These are phyloP conservation scores for Crotalus tigris DNA, from an alignment of 2,113 vertebrate species.

Conservation along the genomic window DNA sequence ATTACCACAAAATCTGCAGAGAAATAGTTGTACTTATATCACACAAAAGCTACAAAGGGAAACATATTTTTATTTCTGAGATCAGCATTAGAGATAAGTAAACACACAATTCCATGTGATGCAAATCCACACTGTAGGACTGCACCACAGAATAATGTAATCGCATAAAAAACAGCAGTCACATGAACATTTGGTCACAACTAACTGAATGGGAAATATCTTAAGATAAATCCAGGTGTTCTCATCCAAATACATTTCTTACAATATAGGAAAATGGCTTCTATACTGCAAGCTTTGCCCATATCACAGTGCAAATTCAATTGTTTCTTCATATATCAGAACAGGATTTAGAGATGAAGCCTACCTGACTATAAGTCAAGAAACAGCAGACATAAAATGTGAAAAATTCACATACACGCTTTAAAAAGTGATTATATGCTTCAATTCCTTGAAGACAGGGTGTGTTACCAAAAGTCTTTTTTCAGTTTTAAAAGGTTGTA, in stretches of 20 bases:
- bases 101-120: not conserved
- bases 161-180: not conserved
- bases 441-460: not conserved
- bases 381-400: not conserved
- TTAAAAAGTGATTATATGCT: not conserved
- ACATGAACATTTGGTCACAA: not conserved
- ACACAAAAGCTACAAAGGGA: not conserved
- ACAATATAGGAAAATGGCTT: not conserved
- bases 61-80: not conserved
- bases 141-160: not conserved
- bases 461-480: not conserved
- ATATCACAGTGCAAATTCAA: not conserved
- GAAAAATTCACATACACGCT: not conserved
- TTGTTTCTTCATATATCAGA: not conserved
- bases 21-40: not conserved
- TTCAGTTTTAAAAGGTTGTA: not conserved
- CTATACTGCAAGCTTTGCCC: not conserved
- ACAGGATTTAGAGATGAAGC: not conserved
- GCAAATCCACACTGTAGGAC: not conserved
- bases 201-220: not conserved
- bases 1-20: not conserved
- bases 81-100: not conserved
- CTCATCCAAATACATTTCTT: not conserved
- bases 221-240: not conserved
- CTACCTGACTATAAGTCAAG: not conserved